Percentiles rank a stretch among this genome's conserved stretches.
Evolutionary conservation across 2,797 vertebrate genomes (phyloP).

Genomic region (Onychomys torridus): DNA sequence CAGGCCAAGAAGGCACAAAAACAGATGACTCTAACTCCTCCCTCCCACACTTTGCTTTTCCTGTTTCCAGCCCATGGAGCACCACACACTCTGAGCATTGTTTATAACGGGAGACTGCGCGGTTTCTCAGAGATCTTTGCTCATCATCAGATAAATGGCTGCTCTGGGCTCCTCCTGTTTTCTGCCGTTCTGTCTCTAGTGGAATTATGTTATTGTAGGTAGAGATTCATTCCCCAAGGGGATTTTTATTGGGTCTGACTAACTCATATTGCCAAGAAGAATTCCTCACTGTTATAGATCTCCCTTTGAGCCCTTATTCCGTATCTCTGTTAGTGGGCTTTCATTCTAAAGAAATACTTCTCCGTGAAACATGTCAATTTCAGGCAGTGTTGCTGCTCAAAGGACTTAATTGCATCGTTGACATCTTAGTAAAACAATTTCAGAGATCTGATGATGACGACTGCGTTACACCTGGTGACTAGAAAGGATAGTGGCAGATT

Average conservation of each 20-base stretch:
- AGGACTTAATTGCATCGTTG: background rate
- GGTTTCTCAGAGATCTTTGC: background rate
- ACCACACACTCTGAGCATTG: rapidly evolving
- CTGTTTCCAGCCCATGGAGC: rapidly evolving
- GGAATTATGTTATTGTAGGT: background rate
- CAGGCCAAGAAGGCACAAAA: background rate
- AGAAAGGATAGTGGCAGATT: background rate
- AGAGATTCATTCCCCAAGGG: background rate
- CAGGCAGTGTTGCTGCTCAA: background rate
- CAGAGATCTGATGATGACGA: conserved; percentile 17
- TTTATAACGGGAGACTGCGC: background rate
- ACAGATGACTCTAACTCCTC: background rate
- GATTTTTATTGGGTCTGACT: conserved; percentile 3
- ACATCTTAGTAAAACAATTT: background rate
- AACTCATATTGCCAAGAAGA: conserved; percentile 32
- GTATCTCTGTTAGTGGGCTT: background rate
- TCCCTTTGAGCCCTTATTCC: background rate
- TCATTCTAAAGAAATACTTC: conserved; percentile 34
- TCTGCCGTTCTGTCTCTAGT: background rate
- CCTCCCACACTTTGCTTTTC: background rate
- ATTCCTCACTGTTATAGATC: background rate
- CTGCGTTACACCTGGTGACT: background rate
- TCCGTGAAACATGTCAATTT: background rate
- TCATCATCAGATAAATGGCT: background rate
- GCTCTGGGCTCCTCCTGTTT: background rate